Conservation (phyloP, 2,797 vertebrate species). For the Sebastes itinus region DNA sequence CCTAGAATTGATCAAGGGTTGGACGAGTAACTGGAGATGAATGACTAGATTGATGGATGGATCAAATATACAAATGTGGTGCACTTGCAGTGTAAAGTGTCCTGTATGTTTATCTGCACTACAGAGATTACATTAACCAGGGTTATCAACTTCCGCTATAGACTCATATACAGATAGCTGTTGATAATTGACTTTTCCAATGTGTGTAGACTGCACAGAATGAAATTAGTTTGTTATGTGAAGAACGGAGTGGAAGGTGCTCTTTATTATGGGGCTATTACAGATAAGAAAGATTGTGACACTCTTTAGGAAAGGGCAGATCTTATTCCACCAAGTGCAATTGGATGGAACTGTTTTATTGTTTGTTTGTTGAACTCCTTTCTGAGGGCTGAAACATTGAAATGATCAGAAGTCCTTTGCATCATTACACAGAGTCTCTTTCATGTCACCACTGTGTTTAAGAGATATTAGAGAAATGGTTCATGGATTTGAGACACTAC, state of each 20-base stretch:
- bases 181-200: not conserved
- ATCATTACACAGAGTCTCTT: not conserved
- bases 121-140: not conserved
- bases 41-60: not conserved
- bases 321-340: not conserved
- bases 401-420: not conserved
- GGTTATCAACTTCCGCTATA: conserved; percentile 5
- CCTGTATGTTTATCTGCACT: not conserved
- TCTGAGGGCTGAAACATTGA: not conserved
- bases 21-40: not conserved
- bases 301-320: not conserved
- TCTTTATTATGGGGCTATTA: not conserved
- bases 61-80: not conserved
- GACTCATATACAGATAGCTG: not conserved
- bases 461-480: too few relatives aligned
- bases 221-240: not conserved
- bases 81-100: not conserved
- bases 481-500: too few relatives aligned
- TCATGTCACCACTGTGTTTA: not conserved
- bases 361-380: not conserved
- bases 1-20: not conserved
- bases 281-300: conserved; percentile 4
- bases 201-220: not conserved
- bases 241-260: not conserved
- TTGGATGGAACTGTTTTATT: not conserved